These are phyloP conservation scores for Triops longicaudatus DNA, from an alignment of 1,140 invertebrate species.

Conservation along the genomic window DNA sequence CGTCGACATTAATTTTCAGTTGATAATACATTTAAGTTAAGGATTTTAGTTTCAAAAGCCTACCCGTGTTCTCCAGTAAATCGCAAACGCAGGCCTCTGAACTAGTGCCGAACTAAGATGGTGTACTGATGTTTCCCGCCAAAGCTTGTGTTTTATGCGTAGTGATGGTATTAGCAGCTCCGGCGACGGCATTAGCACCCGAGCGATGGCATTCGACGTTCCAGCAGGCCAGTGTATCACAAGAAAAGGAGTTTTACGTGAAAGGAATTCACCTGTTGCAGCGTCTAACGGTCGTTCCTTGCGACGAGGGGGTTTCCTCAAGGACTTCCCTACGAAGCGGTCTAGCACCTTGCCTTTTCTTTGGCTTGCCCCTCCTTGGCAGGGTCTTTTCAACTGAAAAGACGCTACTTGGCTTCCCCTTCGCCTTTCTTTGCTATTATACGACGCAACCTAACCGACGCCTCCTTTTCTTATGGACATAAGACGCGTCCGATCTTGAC, in stretches of 20 bases:
- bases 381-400: neutral
- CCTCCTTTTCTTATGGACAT: neutral
- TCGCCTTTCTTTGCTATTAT: neutral
- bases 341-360: neutral
- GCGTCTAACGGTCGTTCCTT: slow-evolving; percentile 1
- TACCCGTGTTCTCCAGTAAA: neutral
- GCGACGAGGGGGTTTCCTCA: neutral
- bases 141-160: too few relatives aligned
- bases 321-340: neutral
- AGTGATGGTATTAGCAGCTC: too few relatives aligned
- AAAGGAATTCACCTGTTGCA: neutral
- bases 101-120: neutral
- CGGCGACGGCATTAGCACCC: too few relatives aligned
- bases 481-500: slow-evolving; percentile 1
- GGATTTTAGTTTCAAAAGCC: neutral
- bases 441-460: neutral
- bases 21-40: neutral
- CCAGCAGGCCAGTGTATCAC: neutral
- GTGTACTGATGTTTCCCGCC: too few relatives aligned
- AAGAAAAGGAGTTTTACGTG: neutral
- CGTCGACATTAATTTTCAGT: neutral
- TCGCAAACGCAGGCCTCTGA: neutral
- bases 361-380: neutral
- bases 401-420: neutral
- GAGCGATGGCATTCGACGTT: neutral